Conservation (phyloP, 2,113 vertebrate species). For the Myotis lucifugus region DNA sequence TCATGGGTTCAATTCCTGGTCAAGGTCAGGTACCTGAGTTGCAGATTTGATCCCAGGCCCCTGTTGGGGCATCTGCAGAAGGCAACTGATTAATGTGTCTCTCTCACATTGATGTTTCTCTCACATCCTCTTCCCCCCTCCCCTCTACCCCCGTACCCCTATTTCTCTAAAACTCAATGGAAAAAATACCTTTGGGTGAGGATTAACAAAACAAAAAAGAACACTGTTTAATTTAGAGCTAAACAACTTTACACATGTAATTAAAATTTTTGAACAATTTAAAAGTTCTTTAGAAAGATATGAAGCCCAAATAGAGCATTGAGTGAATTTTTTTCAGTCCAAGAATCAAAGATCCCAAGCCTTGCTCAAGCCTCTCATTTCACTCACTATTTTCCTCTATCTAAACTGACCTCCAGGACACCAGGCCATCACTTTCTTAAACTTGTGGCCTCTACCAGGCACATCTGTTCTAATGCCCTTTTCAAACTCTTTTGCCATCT, state of each 20-base stretch:
- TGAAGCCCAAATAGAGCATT: neutral
- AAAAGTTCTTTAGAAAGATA: neutral
- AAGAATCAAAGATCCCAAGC: neutral
- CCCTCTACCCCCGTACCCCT: fast-evolving
- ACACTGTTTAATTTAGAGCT: neutral
- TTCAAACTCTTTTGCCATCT: neutral
- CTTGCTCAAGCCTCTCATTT: neutral
- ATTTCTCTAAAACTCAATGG: no score
- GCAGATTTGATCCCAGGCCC: no score
- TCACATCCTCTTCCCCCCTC: no score
- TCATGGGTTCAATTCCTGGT: no score
- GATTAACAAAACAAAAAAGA: no score
- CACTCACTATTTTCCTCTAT: neutral
- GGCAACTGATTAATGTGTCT: no score
- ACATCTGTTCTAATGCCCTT: neutral
- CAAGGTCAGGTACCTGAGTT: no score
- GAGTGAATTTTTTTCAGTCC: neutral
- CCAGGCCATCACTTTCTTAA: neutral
- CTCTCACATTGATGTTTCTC: no score
- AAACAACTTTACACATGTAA: neutral
- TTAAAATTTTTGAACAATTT: neutral
- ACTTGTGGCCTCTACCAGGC: neutral
- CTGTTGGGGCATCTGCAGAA: no score
- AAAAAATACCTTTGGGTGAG: no score
- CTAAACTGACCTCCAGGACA: neutral